Evolutionary conservation across 2,797 vertebrate species (phyloP).

Genomic region (Rhinatrema bivittatum): DNA sequence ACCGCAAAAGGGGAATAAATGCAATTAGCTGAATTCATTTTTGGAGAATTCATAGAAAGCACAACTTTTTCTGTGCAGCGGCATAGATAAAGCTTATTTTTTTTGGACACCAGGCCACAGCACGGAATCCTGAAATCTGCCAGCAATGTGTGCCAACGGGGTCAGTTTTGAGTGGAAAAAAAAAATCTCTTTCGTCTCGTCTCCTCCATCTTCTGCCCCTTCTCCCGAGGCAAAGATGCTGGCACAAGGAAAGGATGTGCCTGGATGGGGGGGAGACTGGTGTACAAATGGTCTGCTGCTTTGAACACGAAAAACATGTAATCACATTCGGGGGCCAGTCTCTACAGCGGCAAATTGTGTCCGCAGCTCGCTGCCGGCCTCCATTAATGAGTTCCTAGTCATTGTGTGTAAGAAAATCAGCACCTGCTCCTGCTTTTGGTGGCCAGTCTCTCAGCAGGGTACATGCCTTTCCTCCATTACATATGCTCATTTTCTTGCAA

Average conservation of each 20-base stretch:
- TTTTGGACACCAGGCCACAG: too few species aligned
- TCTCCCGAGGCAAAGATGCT: rapidly evolving
- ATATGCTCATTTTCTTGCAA: background rate
- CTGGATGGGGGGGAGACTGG: background rate
- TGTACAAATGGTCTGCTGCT: too few species aligned
- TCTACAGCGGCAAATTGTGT: rapidly evolving
- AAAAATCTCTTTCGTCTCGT: too few species aligned
- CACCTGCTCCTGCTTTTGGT: background rate
- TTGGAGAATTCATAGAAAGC: too few species aligned
- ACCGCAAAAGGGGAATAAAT: too few species aligned
- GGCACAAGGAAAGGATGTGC: background rate
- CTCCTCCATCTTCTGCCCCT: rapidly evolving
- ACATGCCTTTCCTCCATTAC: constrained; percentile 11
- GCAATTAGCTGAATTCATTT: too few species aligned
- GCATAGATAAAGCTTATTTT: too few species aligned
- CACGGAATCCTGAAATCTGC: too few species aligned
- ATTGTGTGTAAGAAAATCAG: constrained; percentile 12
- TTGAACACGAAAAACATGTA: constrained; percentile 8
- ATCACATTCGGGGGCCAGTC: background rate
- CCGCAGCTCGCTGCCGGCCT: rapidly evolving
- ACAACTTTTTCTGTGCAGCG: too few species aligned
- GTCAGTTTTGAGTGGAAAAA: too few species aligned
- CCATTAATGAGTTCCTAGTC: background rate
- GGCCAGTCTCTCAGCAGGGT: background rate
- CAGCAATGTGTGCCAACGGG: too few species aligned